These are phyloP conservation scores for Cyrtodaria siliqua DNA, from an alignment of 2,888 invertebrate genomes.

Conservation along the genomic window DNA sequence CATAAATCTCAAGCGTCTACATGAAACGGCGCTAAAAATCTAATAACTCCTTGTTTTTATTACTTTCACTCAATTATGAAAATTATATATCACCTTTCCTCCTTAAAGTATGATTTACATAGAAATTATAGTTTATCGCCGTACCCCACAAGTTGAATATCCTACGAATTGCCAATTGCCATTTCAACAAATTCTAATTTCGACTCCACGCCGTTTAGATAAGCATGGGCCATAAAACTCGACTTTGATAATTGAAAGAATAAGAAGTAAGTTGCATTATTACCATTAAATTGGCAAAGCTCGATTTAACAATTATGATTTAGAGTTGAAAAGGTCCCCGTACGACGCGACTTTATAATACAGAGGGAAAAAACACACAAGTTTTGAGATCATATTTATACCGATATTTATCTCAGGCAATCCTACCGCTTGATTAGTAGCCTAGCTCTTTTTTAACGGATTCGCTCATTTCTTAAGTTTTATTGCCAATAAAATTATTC, in stretches of 20 bases:
- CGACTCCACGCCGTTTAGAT: slow-evolving; percentile 41
- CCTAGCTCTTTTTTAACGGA: slow-evolving; percentile 9
- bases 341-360: background rate
- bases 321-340: slow-evolving; percentile 2
- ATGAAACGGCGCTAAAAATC: background rate
- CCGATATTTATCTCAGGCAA: too few species aligned
- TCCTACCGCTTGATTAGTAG: too few species aligned
- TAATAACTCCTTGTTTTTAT: slow-evolving; percentile 36
- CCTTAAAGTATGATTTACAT: slow-evolving; percentile 52
- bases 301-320: slow-evolving; percentile 38
- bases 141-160: slow-evolving; percentile 56
- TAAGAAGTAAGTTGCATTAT: slow-evolving; percentile 44
- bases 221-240: slow-evolving; percentile 35
- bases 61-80: slow-evolving; percentile 41
- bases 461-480: slow-evolving; percentile 36
- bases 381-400: too few species aligned
- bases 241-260: slow-evolving; percentile 54
- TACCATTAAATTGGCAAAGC: slow-evolving; percentile 37
- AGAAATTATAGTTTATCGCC: slow-evolving; percentile 42
- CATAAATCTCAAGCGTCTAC: too few species aligned
- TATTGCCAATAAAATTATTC: slow-evolving; percentile 48
- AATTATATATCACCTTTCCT: slow-evolving; percentile 44
- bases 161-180: slow-evolving; percentile 30
- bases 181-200: slow-evolving; percentile 40
- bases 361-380: background rate